Evolutionary conservation across 92 coral and sea anemone genomes (phyloP).

Genomic region (Porites lobata): DNA sequence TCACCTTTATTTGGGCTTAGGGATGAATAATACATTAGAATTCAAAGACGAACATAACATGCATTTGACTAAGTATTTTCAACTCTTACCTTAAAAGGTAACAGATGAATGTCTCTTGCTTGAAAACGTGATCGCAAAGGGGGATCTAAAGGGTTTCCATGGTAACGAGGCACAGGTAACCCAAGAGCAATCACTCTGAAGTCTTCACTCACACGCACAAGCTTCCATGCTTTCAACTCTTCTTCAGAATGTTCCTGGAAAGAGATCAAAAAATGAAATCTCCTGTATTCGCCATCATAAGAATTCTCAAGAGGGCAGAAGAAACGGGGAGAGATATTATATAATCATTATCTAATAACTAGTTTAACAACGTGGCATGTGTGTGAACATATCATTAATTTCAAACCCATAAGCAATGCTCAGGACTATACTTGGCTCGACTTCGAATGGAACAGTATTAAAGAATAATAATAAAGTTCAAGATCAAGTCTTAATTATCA

Average conservation of each 20-base stretch:
- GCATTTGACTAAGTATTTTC: not conserved
- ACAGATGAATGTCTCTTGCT: constrained; percentile 89
- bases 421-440: too few relatives aligned
- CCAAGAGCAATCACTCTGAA: constrained; percentile 98
- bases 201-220: constrained; percentile 97
- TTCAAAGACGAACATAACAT: too few relatives aligned
- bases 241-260: constrained; percentile 93
- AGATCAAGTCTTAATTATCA: too few relatives aligned
- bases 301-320: not conserved
- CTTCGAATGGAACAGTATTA: too few relatives aligned
- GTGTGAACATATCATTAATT: too few relatives aligned
- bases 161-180: constrained; percentile 99
- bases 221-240: constrained; percentile 91
- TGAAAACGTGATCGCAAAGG: constrained; percentile 97
- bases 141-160: constrained; percentile 97
- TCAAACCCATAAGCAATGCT: too few relatives aligned
- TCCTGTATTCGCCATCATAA: not conserved
- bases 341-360: too few relatives aligned
- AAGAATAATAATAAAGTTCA: too few relatives aligned
- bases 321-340: too few relatives aligned
- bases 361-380: too few relatives aligned
- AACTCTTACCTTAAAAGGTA: constrained; percentile 90
- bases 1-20: too few relatives aligned
- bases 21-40: too few relatives aligned
- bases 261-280: not conserved